Base-by-base conservation (phyloP, 1,140 invertebrate genomes). In the Halesus radiatus region DNA sequence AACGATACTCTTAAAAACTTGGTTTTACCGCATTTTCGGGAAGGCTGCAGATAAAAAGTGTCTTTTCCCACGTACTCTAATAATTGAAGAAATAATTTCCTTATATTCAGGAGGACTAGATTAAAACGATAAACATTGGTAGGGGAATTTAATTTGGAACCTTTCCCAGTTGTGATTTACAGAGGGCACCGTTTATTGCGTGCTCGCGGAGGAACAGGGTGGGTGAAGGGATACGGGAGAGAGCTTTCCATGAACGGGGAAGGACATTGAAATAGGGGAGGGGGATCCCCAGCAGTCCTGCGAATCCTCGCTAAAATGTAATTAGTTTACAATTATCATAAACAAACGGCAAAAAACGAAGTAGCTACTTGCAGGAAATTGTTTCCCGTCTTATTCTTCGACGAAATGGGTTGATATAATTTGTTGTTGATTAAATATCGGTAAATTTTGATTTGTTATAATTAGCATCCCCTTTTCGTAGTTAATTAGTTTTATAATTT, bases 321-420 rank as follows among this genome's bases (percentile, higher is more conserved):
- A 80, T 80, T 80, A 76, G 73, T 80, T 56, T 54, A 54, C 72
- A 80, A 76, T 76, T 70, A 81, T 81, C 26, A 56, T 52, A 75
- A 72, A 81, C 60, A 78, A 75, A 81, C 74, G 29, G 70, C 58
- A 50, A 81, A 76, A 78, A 45, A 10, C 37, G 79, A 73, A 81
- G 23, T 62, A 81, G 78, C 75, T 79, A 50, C 56, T 81, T 62
- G 76, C 77, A 53, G 52, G 70, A 80, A 76, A 32, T 32, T 54
- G 58, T 20, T 58, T 29, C 54, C 2, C 37, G 1, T 45, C 32
- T 3, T 32, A 1, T 45, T 45, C 37, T 13, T 13, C 1, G 10
- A 45, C 8, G 13, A 45, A 45, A 13, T 45, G 10, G 13, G 10
- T 45, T 45, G 4, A 45, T 13, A 45, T 45, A 13, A 45, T 8